phyloP scores from a whole-genome alignment of 2,888 invertebrate genomes.

The Trachelus stipa region DNA sequence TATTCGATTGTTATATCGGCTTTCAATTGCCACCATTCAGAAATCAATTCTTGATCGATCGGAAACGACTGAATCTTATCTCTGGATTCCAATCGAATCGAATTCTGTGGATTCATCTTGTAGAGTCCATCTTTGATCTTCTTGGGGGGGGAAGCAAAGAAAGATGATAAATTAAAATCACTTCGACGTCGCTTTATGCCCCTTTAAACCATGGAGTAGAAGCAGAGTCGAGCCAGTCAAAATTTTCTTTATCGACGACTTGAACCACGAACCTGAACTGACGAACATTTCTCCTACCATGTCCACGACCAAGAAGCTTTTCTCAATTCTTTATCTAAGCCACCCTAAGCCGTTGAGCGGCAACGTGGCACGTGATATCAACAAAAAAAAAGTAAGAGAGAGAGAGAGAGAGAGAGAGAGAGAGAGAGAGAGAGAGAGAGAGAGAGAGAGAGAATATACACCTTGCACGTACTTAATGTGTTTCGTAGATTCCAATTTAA shows the following conservation, averaged over 20 bases:
- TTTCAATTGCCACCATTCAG: background rate
- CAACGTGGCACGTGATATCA: slow-evolving; percentile 64
- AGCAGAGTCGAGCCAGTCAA: background rate
- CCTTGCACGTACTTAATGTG: slow-evolving; percentile 52
- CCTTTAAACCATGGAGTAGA: background rate
- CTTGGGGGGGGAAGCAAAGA: background rate
- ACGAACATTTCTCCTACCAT: background rate
- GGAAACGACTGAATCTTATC: background rate
- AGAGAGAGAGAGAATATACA: slow-evolving; percentile 26
- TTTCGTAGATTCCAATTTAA: slow-evolving; percentile 48
- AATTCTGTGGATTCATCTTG: background rate
- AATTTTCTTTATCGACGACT: background rate
- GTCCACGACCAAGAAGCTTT: slow-evolving; percentile 3
- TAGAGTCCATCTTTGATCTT: background rate
- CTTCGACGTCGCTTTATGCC: background rate
- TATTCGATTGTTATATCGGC: background rate
- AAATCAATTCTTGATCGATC: background rate
- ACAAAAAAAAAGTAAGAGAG: slow-evolving; percentile 32
- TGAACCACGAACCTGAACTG: background rate
- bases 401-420: too few species aligned
- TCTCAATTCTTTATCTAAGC: slow-evolving; percentile 42
- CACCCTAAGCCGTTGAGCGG: slow-evolving; percentile 59
- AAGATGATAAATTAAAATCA: background rate
- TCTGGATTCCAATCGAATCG: background rate
- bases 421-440: too few species aligned